Conservation (phyloP, 2,797 vertebrate genomes). For the Coregonus suidteri region DNA sequence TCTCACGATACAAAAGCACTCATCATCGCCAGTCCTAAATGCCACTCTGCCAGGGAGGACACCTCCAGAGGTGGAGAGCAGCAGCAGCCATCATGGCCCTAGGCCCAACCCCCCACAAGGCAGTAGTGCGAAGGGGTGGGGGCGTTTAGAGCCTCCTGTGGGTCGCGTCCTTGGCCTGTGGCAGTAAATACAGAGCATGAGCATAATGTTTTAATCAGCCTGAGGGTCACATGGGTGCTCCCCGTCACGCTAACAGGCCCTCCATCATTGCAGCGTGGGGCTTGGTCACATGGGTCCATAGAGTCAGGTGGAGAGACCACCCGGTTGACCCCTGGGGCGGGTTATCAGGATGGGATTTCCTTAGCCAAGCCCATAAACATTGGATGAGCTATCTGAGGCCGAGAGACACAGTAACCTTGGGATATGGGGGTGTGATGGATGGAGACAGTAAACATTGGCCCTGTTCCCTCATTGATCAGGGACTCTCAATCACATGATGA, state of each 20-base stretch:
- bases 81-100: slow-evolving; percentile 49
- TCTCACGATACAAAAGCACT: slow-evolving; percentile 51
- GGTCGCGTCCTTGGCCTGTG: slow-evolving; percentile 56
- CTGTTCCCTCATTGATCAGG: slow-evolving; percentile 42
- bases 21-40: slow-evolving; percentile 52
- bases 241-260: slow-evolving; percentile 59
- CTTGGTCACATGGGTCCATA: slow-evolving; percentile 36
- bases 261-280: not conserved
- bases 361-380: slow-evolving; percentile 30
- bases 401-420: slow-evolving; percentile 44
- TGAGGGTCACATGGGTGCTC: slow-evolving; percentile 64
- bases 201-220: slow-evolving; percentile 73
- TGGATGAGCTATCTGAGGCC: slow-evolving; percentile 27
- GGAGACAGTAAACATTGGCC: slow-evolving; percentile 9
- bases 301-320: slow-evolving; percentile 50
- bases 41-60: slow-evolving; percentile 60
- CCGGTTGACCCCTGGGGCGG: slow-evolving; percentile 43
- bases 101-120: slow-evolving; percentile 48
- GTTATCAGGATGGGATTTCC: slow-evolving; percentile 14
- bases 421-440: slow-evolving; percentile 32
- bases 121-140: slow-evolving; percentile 27
- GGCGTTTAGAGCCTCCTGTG: slow-evolving; percentile 22
- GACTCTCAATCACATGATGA: slow-evolving; percentile 25
- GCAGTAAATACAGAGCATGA: slow-evolving; percentile 68
- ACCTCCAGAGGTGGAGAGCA: slow-evolving; percentile 32